Percentiles rank a stretch among this genome's conserved stretches.
Evolutionary conservation across 2,888 invertebrate genomes (phyloP).

Genomic region (Ennomos quercinarius): DNA sequence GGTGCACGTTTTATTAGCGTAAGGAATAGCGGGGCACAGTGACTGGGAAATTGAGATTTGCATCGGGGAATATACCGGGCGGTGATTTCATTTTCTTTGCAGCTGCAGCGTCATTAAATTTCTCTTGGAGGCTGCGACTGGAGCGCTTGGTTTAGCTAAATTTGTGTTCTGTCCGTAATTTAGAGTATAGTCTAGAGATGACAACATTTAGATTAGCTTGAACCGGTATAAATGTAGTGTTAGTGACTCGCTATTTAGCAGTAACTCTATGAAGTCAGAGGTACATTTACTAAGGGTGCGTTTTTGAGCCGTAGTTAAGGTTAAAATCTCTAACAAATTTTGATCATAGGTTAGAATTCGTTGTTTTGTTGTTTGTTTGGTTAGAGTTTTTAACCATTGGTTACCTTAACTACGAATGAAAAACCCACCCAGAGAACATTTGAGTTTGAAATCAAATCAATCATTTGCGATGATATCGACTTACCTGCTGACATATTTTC

Average conservation of each 20-base stretch:
- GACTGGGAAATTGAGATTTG: slow-evolving; percentile 82
- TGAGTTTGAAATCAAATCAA: too few species aligned
- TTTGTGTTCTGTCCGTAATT: slow-evolving; percentile 62
- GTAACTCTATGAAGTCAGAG: too few species aligned
- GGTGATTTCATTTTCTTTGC: slow-evolving; percentile 84
- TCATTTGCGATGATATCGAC: too few species aligned
- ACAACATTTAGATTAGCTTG: slow-evolving; percentile 39
- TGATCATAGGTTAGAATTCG: too few species aligned
- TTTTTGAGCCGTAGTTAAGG: too few species aligned
- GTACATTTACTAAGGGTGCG: too few species aligned
- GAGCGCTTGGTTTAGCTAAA: slow-evolving; percentile 66
- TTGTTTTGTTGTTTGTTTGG: too few species aligned
- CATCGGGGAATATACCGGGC: slow-evolving; percentile 74
- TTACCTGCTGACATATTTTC: too few species aligned
- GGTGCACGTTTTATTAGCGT: slow-evolving; percentile 85
- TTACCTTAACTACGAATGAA: too few species aligned
- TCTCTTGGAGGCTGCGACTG: slow-evolving; percentile 63
- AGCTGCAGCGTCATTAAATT: slow-evolving; percentile 80
- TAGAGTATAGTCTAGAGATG: slow-evolving; percentile 39
- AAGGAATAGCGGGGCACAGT: slow-evolving; percentile 83
- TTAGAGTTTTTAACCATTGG: too few species aligned
- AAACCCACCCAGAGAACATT: too few species aligned
- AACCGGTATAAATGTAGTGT: neutral
- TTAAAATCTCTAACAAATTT: too few species aligned
- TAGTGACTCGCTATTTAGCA: neutral